These are phyloP conservation scores for Galemys pyrenaicus DNA, from an alignment of 2,113 vertebrate species.

Conservation along the genomic window DNA sequence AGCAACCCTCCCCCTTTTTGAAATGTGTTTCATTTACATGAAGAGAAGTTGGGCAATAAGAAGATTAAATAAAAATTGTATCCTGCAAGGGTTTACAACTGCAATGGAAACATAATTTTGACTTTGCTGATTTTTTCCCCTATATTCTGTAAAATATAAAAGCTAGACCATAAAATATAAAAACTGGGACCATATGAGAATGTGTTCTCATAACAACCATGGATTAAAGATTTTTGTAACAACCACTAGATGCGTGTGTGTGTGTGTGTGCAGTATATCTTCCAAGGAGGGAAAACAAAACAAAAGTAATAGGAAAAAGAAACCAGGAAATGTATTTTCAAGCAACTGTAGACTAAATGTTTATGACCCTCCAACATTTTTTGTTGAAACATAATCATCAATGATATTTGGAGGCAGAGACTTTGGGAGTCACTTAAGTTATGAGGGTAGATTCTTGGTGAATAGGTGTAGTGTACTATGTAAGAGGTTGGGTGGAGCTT, in stretches of 20 bases:
- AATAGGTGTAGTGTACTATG: neutral
- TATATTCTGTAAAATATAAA: neutral
- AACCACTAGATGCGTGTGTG: neutral
- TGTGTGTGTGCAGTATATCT: neutral
- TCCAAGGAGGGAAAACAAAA: conserved; percentile 21
- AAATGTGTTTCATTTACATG: conserved; percentile 57
- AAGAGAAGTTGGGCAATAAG: conserved; percentile 54
- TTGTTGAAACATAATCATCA: neutral
- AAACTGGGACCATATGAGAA: neutral
- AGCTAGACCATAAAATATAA: neutral
- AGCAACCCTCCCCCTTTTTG: neutral
- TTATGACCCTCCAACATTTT: neutral
- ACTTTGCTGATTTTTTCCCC: neutral
- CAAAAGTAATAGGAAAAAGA: conserved; percentile 8
- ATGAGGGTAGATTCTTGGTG: neutral
- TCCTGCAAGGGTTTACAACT: neutral
- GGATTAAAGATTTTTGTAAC: neutral
- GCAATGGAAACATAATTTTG: conserved; percentile 14
- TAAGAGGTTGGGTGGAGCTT: neutral
- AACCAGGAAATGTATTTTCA: neutral
- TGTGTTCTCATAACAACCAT: conserved; percentile 1
- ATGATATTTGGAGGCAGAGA: neutral
- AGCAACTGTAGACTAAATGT: neutral
- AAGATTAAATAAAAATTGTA: conserved; percentile 25
- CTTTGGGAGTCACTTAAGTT: neutral